These are phyloP conservation scores for Distichodus sexfasciatus DNA, from an alignment of 2,797 vertebrate species.

Conservation along the genomic window DNA sequence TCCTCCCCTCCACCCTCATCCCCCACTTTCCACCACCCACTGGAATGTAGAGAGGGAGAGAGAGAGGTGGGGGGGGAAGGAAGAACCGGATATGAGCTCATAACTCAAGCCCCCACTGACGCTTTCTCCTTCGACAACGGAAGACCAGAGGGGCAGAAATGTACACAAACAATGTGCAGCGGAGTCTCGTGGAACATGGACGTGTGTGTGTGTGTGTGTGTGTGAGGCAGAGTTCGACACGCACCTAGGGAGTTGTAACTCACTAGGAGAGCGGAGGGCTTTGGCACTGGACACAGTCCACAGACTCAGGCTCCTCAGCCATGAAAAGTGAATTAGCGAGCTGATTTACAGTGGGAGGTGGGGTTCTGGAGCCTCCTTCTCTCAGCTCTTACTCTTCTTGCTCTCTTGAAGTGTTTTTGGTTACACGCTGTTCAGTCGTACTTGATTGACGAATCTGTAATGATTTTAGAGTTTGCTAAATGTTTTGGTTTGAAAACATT, in stretches of 20 bases:
- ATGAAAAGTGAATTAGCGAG: slow-evolving; percentile 70
- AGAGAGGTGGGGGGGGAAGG: slow-evolving; percentile 32
- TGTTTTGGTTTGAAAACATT: too few relatives aligned
- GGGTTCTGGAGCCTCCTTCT: background rate
- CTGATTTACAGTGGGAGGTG: slow-evolving; percentile 64
- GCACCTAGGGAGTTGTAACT: slow-evolving; percentile 71
- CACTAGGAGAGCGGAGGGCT: slow-evolving; percentile 62
- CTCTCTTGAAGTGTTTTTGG: background rate
- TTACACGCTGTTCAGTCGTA: background rate
- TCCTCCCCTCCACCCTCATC: slow-evolving; percentile 43
- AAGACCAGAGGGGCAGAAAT: slow-evolving; percentile 16
- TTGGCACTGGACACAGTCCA: slow-evolving; percentile 66
- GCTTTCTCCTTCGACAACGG: slow-evolving; percentile 21
- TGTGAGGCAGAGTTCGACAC: slow-evolving; percentile 58
- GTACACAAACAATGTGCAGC: slow-evolving; percentile 21
- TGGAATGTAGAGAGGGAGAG: slow-evolving; percentile 67
- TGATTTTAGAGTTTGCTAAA: too few relatives aligned
- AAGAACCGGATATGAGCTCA: slow-evolving; percentile 58
- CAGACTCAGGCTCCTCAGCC: slow-evolving; percentile 57
- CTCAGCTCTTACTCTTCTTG: background rate
- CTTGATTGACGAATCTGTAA: too few relatives aligned
- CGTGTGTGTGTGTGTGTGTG: slow-evolving; percentile 20
- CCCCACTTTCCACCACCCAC: slow-evolving; percentile 51
- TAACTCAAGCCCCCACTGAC: slow-evolving; percentile 28
- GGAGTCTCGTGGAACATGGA: slow-evolving; percentile 47